Base-by-base conservation (phyloP, 1,140 invertebrate genomes). In the Zaprionus davidi region DNA sequence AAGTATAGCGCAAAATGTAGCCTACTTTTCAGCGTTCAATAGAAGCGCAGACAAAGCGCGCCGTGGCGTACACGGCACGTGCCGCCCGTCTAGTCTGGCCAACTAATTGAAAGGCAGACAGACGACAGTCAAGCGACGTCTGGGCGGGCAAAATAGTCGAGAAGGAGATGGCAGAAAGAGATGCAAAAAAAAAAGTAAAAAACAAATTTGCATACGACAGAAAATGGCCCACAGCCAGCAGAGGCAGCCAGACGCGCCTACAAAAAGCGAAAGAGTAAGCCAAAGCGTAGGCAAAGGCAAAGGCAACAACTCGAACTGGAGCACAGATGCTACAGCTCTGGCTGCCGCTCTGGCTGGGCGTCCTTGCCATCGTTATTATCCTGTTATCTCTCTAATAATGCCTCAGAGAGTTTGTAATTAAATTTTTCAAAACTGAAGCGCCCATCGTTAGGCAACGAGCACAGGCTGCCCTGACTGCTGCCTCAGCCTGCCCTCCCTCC, bases 331-430 rank as follows among this genome's bases (percentile, higher is more conserved):
- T 34, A 34, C 9, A 0, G 31, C 75, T 67, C 41, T 17, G 41
- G 74, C 69, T 53, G 46, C 46, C 31, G 70, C 57, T 60, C 53
- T 24, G 28, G 57, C 58, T 67, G 63, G 56, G 83, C 76, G 85
- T 88, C 85, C 85, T 88, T 88, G 81, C 85, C 81, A 79, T 86
- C 84, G 85, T 88, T 88, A 88, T 90, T 88, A 90, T 88, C 85
- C 85, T 90, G 85, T 88, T 90, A 88, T 88, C 85, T 88, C 86
- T 85, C 85, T 88, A 88, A 88, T 88, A 88, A 88, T 88, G 85
- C 85, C 85, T 88, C 78, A 88, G 85, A 88, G 85, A 88, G 85
- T 88, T 88, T 88, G 85, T 88, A 88, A 88, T 88, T 88, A 88
- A 88, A 88, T 88, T 88, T 88, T 88, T 90, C 76, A 85, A 88